Percentiles rank a stretch among this genome's conserved stretches.
These are phyloP conservation scores for Rhogogaster chlorosoma DNA, from an alignment of 2,888 invertebrate genomes.

Conservation along the genomic window DNA sequence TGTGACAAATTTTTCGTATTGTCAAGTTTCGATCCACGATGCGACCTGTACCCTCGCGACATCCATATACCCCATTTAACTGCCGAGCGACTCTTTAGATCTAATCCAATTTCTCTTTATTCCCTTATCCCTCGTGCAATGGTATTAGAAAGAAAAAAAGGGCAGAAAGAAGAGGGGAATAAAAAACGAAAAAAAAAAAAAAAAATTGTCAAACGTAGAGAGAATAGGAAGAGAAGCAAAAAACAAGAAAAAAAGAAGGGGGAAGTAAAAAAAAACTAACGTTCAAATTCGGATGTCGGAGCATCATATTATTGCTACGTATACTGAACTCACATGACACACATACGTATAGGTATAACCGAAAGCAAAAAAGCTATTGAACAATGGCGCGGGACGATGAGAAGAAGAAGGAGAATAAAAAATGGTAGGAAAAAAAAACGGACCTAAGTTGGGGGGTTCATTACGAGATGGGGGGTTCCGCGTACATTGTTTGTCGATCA, in stretches of 20 bases:
- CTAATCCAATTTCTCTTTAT: constrained; percentile 1
- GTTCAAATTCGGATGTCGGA: constrained; percentile 11
- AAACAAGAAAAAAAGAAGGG: constrained; percentile 53
- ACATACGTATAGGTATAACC: neutral
- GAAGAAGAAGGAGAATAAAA: neutral
- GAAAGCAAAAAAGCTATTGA: constrained; percentile 38
- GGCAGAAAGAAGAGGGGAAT: neutral
- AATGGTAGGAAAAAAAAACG: neutral
- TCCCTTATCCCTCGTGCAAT: constrained; percentile 37
- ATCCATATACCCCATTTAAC: neutral
- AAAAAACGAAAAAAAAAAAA: too few species aligned
- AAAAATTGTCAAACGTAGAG: neutral
- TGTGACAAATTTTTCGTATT: too few species aligned
- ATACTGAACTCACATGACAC: neutral
- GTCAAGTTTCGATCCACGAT: too few species aligned
- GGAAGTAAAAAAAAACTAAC: neutral
- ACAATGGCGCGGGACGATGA: constrained; percentile 57
- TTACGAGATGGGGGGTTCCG: constrained; percentile 64
- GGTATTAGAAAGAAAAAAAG: neutral
- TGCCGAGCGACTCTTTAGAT: neutral
- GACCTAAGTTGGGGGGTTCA: too few species aligned
- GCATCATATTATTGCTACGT: neutral
- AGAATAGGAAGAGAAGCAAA: constrained; percentile 53
- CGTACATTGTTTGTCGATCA: constrained; percentile 72
- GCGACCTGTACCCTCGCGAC: neutral